Base-by-base conservation (phyloP, 2,888 invertebrate genomes). In the Halictus ligatus region DNA sequence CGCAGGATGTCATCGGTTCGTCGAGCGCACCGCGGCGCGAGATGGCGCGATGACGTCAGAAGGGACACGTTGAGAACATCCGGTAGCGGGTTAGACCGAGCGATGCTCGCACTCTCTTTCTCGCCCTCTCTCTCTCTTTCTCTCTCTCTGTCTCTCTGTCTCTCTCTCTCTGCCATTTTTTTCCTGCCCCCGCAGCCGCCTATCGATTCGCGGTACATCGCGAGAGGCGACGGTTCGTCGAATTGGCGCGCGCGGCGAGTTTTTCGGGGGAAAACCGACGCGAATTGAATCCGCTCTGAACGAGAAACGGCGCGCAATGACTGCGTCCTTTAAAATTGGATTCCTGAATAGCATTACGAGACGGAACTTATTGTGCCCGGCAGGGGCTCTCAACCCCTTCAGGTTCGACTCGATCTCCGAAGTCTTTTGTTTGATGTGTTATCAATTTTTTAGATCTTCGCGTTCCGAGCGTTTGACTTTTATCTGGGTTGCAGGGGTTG, bases 271-370 rank as follows among this genome's bases (percentile, higher is more conserved):
- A 58, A 25, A 74, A 69, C 50, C 83, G 67, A 77, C 67, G 73
- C 83, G 77, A 83, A 77, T 77, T 74, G 76, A 77, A 83, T 83
- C 77, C 77, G 83, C 77, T 84, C 54, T 73, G 73, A 77, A 54
- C 58, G 80, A 21, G 76, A 58, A 67, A 54, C 75, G 18, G 64
- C 83, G 72, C 83, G 83, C 83, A 82, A 82, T 82, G 77, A 84
- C 83, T 82, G 83, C 83, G 83, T 83, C 83, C 83, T 84, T 84
- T 82, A 84, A 84, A 84, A 84, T 83, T 83, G 78, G 84, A 84
- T 84, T 83, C 71, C 75, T 84, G 83, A 84, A 84, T 84, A 67
- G 77, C 76, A 84, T 84, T 82, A 84, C 76, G 83, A 21, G 69
- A 74, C 76, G 83, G 75, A 77, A 82, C 83, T 84, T 82, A 82